Evolutionary conservation across 2,888 invertebrate species (phyloP).

Genomic region (Apamea epomidion): DNA sequence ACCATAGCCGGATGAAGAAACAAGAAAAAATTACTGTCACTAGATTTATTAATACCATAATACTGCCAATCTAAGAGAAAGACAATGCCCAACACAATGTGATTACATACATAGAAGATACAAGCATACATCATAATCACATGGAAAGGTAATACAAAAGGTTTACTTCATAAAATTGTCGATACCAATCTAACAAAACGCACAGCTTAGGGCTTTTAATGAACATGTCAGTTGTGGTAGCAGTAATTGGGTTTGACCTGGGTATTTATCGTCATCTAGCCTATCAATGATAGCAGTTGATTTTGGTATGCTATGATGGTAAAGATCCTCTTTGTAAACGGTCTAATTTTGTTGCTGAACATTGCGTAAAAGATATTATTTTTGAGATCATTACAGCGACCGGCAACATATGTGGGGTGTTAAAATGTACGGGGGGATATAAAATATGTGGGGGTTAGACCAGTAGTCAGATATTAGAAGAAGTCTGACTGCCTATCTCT

Average conservation of each 20-base stretch:
- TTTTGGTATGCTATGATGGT: too few relatives aligned
- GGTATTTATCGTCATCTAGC: neutral
- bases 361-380: too few relatives aligned
- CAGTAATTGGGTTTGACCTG: neutral
- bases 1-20: conserved; percentile 24
- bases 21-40: conserved; percentile 20
- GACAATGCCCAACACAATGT: conserved; percentile 27
- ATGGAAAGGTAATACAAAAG: conserved; percentile 20
- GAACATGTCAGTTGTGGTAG: neutral
- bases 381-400: neutral
- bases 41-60: conserved; percentile 43
- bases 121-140: conserved; percentile 11
- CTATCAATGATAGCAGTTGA: neutral
- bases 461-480: too few relatives aligned
- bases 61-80: conserved; percentile 14
- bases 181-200: neutral
- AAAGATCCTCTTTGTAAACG: too few relatives aligned
- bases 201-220: neutral
- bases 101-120: conserved; percentile 12
- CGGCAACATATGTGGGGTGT: neutral
- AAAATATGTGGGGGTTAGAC: too few relatives aligned
- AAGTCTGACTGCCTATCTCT: neutral
- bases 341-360: too few relatives aligned
- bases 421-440: too few relatives aligned
- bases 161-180: neutral